Percentiles rank a stretch among this genome's conserved stretches.
Evolutionary conservation across 2,888 invertebrate genomes (phyloP).

Genomic region (Pristionchus fissidentatus): DNA sequence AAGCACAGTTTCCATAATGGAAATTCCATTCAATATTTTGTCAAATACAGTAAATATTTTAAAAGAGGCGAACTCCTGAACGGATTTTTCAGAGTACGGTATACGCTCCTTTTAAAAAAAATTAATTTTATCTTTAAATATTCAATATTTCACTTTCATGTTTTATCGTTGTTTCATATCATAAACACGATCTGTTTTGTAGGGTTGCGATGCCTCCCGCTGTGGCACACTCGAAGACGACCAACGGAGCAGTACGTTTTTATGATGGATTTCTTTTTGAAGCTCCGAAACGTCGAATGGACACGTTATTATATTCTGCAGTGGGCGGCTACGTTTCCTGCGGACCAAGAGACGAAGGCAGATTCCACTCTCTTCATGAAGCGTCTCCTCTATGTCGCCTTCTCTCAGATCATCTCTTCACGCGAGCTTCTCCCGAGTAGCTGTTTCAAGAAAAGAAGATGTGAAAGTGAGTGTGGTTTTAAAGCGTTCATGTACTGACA

Average conservation of each 20-base stretch:
- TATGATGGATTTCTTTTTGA: not conserved
- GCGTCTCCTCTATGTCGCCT: constrained; percentile 19
- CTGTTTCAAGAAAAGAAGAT: constrained; percentile 26
- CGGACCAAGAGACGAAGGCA: not conserved
- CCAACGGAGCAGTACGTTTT: not conserved
- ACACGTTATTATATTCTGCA: constrained; percentile 3
- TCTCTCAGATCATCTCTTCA: not conserved
- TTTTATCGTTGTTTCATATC: not conserved
- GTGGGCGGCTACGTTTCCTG: constrained; percentile 30
- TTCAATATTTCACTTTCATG: too few relatives aligned
- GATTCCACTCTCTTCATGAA: constrained; percentile 43
- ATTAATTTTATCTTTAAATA: too few relatives aligned
- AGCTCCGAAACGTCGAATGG: not conserved
- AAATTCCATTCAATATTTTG: not conserved
- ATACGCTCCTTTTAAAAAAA: too few relatives aligned
- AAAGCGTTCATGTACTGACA: too few relatives aligned
- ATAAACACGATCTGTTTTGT: not conserved
- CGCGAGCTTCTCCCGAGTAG: not conserved
- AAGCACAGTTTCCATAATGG: not conserved
- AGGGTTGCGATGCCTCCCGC: not conserved
- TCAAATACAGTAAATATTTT: not conserved
- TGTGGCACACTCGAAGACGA: not conserved
- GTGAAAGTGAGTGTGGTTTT: not conserved
- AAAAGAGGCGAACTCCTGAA: too few relatives aligned
- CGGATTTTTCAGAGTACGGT: too few relatives aligned